Conservation (phyloP, 2,888 invertebrate species). For the Syritta pipiens region DNA sequence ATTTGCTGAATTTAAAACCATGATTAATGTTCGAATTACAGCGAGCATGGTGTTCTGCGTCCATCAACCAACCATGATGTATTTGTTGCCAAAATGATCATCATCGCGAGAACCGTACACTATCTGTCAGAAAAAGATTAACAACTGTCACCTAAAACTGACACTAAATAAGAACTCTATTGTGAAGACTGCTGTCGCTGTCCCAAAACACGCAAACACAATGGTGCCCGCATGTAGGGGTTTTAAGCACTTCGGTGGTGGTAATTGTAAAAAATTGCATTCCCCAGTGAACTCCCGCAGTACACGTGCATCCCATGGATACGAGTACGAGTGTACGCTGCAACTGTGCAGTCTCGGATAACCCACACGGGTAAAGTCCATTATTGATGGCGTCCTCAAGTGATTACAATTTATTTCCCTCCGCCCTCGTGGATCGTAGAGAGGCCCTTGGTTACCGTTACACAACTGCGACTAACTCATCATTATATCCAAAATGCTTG, state of each 20-base stretch:
- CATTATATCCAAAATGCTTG: conserved; percentile 13
- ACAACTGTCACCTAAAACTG: conserved; percentile 34
- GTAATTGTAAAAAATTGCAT: conserved; percentile 66
- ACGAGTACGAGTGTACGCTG: neutral
- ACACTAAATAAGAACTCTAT: conserved; percentile 6
- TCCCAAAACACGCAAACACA: conserved; percentile 10
- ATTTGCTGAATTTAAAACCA: conserved; percentile 33
- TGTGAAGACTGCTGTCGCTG: neutral
- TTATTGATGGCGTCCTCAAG: conserved; percentile 68
- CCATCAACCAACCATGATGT: neutral
- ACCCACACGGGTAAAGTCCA: conserved; percentile 53
- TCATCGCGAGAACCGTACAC: neutral
- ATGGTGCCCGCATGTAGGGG: conserved; percentile 48
- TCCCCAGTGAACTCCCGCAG: conserved; percentile 31
- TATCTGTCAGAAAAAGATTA: conserved; percentile 4
- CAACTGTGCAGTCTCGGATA: neutral
- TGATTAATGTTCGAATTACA: conserved; percentile 14
- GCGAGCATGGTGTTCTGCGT: neutral
- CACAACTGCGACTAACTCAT: conserved; percentile 53
- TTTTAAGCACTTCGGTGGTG: conserved; percentile 25
- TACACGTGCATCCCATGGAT: neutral
- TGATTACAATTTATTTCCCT: conserved; percentile 64
- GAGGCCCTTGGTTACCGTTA: conserved; percentile 19
- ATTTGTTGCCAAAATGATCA: neutral
- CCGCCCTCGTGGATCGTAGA: neutral